Percentiles rank a stretch among this genome's conserved stretches.
phyloP scores from a whole-genome alignment of 2,888 invertebrate genomes.

The Calameuta filiformis region DNA sequence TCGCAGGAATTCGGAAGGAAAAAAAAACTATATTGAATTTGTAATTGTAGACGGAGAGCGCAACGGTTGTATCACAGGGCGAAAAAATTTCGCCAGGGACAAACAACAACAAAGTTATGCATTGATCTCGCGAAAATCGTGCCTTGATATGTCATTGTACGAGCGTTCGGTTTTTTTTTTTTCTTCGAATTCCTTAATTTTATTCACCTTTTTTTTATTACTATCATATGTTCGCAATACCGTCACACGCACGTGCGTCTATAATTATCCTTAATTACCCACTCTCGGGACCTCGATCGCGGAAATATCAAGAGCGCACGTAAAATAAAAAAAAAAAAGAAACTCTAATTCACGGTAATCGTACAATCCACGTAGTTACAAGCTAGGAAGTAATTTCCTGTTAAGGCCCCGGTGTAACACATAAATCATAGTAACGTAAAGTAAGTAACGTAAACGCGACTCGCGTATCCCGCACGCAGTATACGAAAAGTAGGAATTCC shows the following conservation, averaged over 20 bases:
- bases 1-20: no score
- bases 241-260: not conserved
- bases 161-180: not conserved
- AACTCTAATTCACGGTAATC: not conserved
- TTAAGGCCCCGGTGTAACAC: not conserved
- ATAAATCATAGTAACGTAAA: not conserved
- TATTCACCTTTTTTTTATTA: not conserved
- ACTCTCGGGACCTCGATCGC: not conserved
- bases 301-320: not conserved
- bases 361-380: not conserved
- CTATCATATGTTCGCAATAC: not conserved
- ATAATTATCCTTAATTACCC: not conserved
- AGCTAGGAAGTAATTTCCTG: not conserved
- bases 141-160: not conserved
- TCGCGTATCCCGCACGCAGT: not conserved
- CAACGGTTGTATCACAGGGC: not conserved
- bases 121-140: not conserved
- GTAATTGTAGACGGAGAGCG: not conserved
- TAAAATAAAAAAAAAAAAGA: not conserved
- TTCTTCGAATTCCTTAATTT: not conserved
- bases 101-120: not conserved
- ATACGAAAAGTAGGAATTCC: not conserved
- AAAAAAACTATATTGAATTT: not conserved
- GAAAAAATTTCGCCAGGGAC: not conserved
- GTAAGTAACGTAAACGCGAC: not conserved